Evolutionary conservation across 2,113 vertebrate genomes (phyloP), one percentile per base, ranked within the genome.

Genomic region (Gobio gobio): DNA sequence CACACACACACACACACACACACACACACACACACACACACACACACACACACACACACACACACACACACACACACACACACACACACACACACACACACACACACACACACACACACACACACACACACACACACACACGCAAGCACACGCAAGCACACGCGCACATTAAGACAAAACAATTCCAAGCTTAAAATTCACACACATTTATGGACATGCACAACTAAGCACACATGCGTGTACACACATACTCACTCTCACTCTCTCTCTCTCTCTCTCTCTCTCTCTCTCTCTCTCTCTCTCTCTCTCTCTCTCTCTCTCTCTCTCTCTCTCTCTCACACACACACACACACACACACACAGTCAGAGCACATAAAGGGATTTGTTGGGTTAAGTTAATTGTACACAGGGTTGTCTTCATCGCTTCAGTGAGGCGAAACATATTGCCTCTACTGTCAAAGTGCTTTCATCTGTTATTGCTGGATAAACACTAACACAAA

Each of bases 341-440:
- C 36, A 49, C 82, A 79, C 54, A 63, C 54, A 63, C 29, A 56
- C 22, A 40, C 75, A 59, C 20, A 73, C 49, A 83, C 22, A 79
- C 66, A 74, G 12, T 22, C 40, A 13, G n/a, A 49, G 26, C 78
- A 86, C 58, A 54, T 81, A 83, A 16, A 68, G n/a, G 16, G 29
- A 80, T 85, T 89, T 93, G 90, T 92, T 93, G 88, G 86, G 86
- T 78, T 90, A 89, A 89, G 91, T 93, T 92, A 93, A 92, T 92
- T 93, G 90, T 92, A 90, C 88, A 91, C 90, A 89, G 85, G 80
- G 83, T 87, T 90, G 91, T 91, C 90, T 89, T 91, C 90, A 83
- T 83, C 92, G 94, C 93, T 94, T 93, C 92, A 92, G 89, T 92
- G 91, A 85, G 87, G 90, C 81, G 88, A 92, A 90, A 92, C 92